phyloP scores from a whole-genome alignment of 2,888 invertebrate species.

The Antheraea yamamai region DNA sequence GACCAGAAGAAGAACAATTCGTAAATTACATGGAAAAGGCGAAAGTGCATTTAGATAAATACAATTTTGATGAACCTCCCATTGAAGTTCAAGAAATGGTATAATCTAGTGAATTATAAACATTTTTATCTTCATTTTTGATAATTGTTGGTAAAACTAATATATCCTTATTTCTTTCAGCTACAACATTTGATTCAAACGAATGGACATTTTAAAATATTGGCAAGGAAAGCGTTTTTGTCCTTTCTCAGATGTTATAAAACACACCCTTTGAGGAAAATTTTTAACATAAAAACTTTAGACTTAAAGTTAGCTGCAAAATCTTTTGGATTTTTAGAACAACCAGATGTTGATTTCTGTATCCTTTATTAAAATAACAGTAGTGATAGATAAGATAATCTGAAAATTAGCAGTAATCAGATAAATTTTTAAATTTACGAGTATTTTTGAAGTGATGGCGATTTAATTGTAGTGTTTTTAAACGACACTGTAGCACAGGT shows the following conservation, averaged over 20 bases:
- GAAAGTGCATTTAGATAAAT: constrained; percentile 96
- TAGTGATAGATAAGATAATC: not conserved
- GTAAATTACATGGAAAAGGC: constrained; percentile 93
- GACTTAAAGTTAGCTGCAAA: constrained; percentile 93
- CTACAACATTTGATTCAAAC: constrained; percentile 94
- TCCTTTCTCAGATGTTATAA: constrained; percentile 97
- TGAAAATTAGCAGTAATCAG: no score
- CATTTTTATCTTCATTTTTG: not conserved
- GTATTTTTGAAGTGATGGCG: no score
- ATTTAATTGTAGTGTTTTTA: no score
- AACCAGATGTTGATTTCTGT: constrained; percentile 96
- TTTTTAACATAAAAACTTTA: constrained; percentile 94
- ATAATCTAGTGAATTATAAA: constrained; percentile 24
- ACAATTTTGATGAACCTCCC: constrained; percentile 60
- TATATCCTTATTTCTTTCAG: constrained; percentile 76
- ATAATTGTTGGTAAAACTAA: not conserved
- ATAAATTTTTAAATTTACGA: no score
- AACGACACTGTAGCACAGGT: no score
- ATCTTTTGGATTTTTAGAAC: constrained; percentile 96
- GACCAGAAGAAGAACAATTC: constrained; percentile 97
- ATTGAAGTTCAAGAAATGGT: constrained; percentile 66
- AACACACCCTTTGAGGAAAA: constrained; percentile 94
- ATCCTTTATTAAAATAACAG: constrained; percentile 66
- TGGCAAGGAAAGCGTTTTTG: constrained; percentile 97
- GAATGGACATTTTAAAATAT: constrained; percentile 95